Evolutionary conservation across 2,113 vertebrate genomes (phyloP).

Genomic region (Anoplopoma fimbria): DNA sequence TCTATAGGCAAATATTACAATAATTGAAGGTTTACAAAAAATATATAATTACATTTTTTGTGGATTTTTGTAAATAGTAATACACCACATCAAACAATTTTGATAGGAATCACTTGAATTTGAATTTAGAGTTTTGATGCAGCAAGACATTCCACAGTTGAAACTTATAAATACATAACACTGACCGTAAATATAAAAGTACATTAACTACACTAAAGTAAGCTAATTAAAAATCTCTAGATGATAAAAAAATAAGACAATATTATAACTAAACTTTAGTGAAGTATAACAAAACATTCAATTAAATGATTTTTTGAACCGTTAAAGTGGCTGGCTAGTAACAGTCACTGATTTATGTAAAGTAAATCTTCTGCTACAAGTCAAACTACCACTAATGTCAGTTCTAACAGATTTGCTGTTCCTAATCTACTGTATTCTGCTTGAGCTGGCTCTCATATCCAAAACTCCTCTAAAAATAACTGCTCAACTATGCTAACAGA

Average conservation of each 20-base stretch:
- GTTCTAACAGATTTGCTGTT: not conserved
- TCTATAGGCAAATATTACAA: not conserved
- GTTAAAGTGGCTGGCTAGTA: not conserved
- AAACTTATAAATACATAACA: not conserved
- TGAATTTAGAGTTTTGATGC: not conserved
- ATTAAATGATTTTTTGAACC: not conserved
- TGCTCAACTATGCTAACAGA: constrained; percentile 56
- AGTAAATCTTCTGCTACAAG: not conserved
- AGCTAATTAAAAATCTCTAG: not conserved
- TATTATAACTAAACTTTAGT: not conserved
- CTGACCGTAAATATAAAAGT: not conserved
- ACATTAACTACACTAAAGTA: not conserved
- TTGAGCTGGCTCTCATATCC: constrained; percentile 7
- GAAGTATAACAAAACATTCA: not conserved
- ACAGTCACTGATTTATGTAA: not conserved
- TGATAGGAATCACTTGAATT: not conserved
- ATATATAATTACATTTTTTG: not conserved
- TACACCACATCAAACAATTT: not conserved
- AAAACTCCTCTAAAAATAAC: constrained; percentile 46
- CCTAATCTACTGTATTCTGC: constrained; percentile 4
- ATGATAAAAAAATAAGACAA: not conserved
- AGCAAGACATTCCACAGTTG: not conserved
- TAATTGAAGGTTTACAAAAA: not conserved
- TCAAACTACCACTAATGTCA: not conserved
- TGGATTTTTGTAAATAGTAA: not conserved